These are phyloP conservation scores for Arnoldichthys spilopterus DNA, from an alignment of 2,797 vertebrate genomes.

Conservation along the genomic window DNA sequence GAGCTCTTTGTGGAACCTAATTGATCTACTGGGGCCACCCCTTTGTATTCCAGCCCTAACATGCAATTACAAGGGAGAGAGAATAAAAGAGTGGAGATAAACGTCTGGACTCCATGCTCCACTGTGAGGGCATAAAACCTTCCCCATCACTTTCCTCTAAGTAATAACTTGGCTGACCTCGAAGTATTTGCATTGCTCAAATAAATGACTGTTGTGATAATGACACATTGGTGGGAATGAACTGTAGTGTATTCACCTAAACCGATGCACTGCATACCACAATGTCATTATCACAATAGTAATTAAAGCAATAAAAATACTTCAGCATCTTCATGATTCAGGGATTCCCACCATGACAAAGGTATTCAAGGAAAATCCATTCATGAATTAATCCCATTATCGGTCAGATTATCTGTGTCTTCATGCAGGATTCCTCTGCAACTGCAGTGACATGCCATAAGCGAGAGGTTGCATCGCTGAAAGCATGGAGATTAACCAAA, in stretches of 20 bases:
- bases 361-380: neutral
- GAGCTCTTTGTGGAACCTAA: conserved; percentile 53
- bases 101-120: conserved; percentile 16
- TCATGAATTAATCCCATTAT: conserved; percentile 14
- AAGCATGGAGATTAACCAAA: neutral
- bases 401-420: neutral
- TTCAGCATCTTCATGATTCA: neutral
- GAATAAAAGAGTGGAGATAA: conserved; percentile 41
- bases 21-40: conserved; percentile 52
- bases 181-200: neutral
- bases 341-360: no score
- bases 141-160: neutral
- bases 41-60: conserved; percentile 53
- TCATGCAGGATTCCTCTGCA: neutral
- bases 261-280: neutral
- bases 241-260: neutral
- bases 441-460: neutral
- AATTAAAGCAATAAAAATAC: neutral
- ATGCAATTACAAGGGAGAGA: conserved; percentile 51
- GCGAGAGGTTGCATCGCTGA: neutral
- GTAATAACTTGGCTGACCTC: neutral
- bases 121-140: neutral
- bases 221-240: neutral
- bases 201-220: conserved; percentile 1
- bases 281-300: neutral